These are phyloP conservation scores for Xenus cinereus DNA, from an alignment of 2,113 vertebrate genomes.

Conservation along the genomic window DNA sequence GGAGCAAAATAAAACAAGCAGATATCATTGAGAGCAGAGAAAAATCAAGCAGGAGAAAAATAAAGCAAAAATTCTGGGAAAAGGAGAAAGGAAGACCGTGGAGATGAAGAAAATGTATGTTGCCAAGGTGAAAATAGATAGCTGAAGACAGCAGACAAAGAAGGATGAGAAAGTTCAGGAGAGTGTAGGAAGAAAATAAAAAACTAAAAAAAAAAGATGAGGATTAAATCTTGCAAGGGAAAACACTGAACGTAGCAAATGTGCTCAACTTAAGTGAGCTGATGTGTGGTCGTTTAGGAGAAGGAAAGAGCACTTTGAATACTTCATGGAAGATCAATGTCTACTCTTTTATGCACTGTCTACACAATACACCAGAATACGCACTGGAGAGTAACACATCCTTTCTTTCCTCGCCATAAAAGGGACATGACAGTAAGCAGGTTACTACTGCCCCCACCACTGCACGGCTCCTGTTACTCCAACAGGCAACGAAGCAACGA, in stretches of 20 bases:
- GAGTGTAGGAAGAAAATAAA: background rate
- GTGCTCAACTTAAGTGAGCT: background rate
- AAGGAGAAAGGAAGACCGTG: background rate
- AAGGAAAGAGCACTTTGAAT: background rate
- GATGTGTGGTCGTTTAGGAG: background rate
- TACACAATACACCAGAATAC: background rate
- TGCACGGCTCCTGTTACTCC: background rate
- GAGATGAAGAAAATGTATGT: background rate
- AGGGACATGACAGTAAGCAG: background rate
- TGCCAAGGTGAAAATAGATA: background rate
- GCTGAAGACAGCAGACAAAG: conserved; percentile 32
- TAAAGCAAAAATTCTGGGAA: background rate
- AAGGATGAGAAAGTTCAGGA: conserved; percentile 8
- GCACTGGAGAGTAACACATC: background rate
- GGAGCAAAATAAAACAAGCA: background rate
- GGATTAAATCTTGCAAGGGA: background rate
- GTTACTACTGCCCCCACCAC: background rate
- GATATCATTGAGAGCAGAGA: background rate
- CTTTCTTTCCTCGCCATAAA: background rate
- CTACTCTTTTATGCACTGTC: background rate
- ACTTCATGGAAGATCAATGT: background rate
- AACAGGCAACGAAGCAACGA: background rate
- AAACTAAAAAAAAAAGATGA: background rate
- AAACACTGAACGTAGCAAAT: background rate
- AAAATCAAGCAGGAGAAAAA: background rate